These are phyloP conservation scores for Salarias fasciatus DNA, from an alignment of 2,797 vertebrate species.

Conservation along the genomic window DNA sequence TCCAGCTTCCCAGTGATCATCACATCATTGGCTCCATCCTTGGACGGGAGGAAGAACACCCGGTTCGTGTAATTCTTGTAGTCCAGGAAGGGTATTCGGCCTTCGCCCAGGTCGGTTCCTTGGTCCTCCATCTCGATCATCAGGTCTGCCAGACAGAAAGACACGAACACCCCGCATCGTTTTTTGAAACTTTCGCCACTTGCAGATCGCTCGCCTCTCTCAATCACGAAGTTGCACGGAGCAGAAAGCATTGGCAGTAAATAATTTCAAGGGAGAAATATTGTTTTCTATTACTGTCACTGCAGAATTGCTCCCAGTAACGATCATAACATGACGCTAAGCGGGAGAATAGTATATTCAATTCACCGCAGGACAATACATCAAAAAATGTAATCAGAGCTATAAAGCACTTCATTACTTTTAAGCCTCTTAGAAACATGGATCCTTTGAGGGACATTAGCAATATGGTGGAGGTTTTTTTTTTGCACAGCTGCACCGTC, in stretches of 20 bases:
- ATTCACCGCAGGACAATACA: slow-evolving; percentile 46
- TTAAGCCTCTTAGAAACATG: slow-evolving; percentile 26
- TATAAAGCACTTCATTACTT: slow-evolving; percentile 54
- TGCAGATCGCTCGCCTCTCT: slow-evolving; percentile 78
- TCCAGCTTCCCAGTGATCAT: slow-evolving; percentile 97
- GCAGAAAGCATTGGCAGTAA: slow-evolving; percentile 20
- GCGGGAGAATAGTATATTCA: slow-evolving; percentile 45
- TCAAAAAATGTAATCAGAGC: slow-evolving; percentile 53
- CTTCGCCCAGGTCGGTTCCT: slow-evolving; percentile 93
- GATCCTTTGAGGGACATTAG: slow-evolving; percentile 33
- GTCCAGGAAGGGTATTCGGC: slow-evolving; percentile 93
- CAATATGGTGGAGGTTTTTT: background rate
- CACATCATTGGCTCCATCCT: slow-evolving; percentile 95
- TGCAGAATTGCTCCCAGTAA: slow-evolving; percentile 39
- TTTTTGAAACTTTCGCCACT: slow-evolving; percentile 49
- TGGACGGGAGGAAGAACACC: slow-evolving; percentile 96
- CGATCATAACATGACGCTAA: slow-evolving; percentile 51
- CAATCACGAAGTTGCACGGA: slow-evolving; percentile 84
- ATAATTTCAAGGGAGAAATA: slow-evolving; percentile 49
- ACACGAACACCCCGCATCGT: background rate
- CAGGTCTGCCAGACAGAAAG: slow-evolving; percentile 82
- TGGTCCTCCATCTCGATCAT: slow-evolving; percentile 99
- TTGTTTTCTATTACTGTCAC: slow-evolving; percentile 53
- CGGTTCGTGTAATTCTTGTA: slow-evolving; percentile 97
- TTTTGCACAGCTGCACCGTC: slow-evolving; percentile 3